A percentile compares a stretch with the other conserved stretches of the same genome.
Evolutionary conservation across 2,888 invertebrate species (phyloP).

Genomic region (Trachelus iudaicus): DNA sequence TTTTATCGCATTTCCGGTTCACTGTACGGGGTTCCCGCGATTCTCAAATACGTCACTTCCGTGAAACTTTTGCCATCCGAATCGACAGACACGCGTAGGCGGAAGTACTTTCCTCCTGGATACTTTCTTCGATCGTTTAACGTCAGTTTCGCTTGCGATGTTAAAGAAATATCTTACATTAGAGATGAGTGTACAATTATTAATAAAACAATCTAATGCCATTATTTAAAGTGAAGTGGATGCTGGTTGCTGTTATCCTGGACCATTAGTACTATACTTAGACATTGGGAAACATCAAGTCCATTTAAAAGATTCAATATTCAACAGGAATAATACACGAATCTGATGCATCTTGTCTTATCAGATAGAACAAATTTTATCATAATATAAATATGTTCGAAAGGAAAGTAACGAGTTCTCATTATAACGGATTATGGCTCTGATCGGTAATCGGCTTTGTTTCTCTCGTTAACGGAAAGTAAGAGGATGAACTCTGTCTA

Average conservation of each 20-base stretch:
- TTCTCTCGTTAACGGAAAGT: constrained; percentile 2
- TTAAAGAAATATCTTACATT: background rate
- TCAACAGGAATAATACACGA: no score
- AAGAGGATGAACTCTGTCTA: background rate
- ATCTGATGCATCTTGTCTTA: background rate
- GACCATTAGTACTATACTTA: no score
- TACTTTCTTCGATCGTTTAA: background rate
- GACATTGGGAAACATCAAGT: no score
- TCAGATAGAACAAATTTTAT: background rate
- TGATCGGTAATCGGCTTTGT: background rate
- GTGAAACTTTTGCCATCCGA: background rate
- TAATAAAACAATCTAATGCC: background rate
- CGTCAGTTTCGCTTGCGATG: background rate
- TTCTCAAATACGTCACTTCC: background rate
- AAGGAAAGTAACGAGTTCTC: background rate
- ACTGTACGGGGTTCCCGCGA: background rate
- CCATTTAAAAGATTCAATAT: no score
- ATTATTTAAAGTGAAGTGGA: background rate
- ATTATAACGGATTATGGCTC: background rate
- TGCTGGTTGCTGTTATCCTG: no score
- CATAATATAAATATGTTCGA: background rate
- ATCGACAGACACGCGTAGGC: background rate
- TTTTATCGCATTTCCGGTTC: background rate
- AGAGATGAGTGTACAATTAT: background rate
- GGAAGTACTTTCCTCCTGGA: background rate